A percentile compares a stretch with the other conserved stretches of the same genome.
phyloP scores from a whole-genome alignment of 2,113 vertebrate species.

The Chionis minor region DNA sequence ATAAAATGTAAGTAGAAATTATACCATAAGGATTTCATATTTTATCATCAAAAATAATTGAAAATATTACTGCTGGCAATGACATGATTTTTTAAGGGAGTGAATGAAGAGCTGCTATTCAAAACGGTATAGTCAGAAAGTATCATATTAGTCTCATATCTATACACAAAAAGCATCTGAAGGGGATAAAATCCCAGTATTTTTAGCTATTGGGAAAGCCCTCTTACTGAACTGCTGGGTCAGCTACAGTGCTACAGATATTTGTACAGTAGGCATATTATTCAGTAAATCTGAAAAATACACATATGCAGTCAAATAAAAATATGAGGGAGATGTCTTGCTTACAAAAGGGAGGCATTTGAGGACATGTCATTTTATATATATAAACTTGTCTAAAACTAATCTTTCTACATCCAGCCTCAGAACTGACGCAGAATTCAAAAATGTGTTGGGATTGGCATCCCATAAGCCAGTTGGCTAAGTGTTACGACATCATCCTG shows the following conservation, averaged over 20 bases:
- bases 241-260: background rate
- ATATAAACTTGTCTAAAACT: background rate
- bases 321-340: background rate
- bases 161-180: background rate
- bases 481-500: background rate
- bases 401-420: background rate
- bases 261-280: background rate
- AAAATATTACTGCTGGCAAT: background rate
- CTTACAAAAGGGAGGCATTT: background rate
- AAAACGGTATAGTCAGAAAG: background rate
- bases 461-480: background rate
- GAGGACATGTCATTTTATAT: background rate
- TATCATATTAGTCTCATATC: background rate
- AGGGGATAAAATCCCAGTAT: background rate
- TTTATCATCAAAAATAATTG: background rate
- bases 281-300: background rate
- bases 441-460: background rate
- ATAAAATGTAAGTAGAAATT: background rate
- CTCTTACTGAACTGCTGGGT: background rate
- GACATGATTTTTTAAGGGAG: background rate
- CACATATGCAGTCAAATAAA: background rate
- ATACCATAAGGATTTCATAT: background rate
- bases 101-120: background rate
- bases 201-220: background rate
- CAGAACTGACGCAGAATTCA: background rate